Conservation (phyloP, 2,113 vertebrate genomes). For the Actinemys pallida region DNA sequence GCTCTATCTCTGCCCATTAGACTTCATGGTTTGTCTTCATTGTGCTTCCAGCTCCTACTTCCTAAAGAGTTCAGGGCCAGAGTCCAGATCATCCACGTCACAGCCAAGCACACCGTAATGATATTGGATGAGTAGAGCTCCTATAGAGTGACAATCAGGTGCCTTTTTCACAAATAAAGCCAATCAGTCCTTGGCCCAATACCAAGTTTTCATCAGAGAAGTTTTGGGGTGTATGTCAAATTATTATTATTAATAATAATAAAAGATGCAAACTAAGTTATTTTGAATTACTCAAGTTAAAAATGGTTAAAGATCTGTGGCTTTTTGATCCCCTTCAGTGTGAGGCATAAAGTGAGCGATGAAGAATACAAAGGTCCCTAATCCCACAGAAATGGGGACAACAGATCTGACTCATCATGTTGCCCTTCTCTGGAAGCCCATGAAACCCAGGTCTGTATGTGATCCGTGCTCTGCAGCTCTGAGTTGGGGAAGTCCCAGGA, state of each 20-base stretch:
- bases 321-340: background rate
- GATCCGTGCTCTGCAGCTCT: background rate
- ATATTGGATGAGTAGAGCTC: background rate
- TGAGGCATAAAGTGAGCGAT: background rate
- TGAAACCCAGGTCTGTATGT: background rate
- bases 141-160: background rate
- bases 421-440: background rate
- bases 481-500: background rate
- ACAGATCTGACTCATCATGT: background rate
- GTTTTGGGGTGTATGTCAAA: background rate
- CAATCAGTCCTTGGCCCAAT: background rate
- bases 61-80: background rate
- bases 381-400: background rate
- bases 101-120: background rate
- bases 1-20: background rate
- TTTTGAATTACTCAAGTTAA: background rate
- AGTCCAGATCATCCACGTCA: background rate
- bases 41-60: background rate
- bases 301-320: background rate
- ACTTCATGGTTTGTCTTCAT: fast-evolving
- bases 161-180: background rate
- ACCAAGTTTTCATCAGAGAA: background rate
- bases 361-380: background rate
- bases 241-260: too few relatives aligned
- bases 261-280: background rate